Base-by-base conservation (phyloP, 1,140 invertebrate species). In the Danaus melanippus region DNA sequence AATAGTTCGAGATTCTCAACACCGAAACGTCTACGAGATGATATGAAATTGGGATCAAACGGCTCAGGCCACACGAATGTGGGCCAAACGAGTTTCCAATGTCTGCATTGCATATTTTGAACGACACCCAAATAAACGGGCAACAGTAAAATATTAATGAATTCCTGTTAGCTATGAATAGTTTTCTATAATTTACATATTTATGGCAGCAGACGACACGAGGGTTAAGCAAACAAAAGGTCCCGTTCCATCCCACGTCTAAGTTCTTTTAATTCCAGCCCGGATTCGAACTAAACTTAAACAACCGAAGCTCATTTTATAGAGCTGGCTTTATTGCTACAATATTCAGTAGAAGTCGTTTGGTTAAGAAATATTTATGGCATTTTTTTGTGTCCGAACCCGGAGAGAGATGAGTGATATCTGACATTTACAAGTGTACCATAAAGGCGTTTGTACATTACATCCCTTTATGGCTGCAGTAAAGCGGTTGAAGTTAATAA, bases 261-360 rank as follows among this genome's bases (percentile, higher is more conserved):
- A 66, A 76, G 66, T 76, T 74, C 66, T 68, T 74, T 73, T 78
- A 71, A 74, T 74, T 71, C 66, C 67, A 63, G 53, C 69, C 58
- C 62, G 60, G 66, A 64, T 50, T 50, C 65, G 66, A 73, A 77
- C 73, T 75, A 75, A 78, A 79, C 62, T 71, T 71, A 74, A 77
- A 74, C 69, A 75, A 74, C 73, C 66, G 64, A 71, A 74, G 74
- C 72, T 75, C 69, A 64, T 69, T 82, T 79, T 80, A 80, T 81
- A 74, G 69, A 73, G 69, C 62, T 68, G 50, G 53, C 62, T 83
- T 83, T 83, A 81, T 79, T 64, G 68, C 68, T 67, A 66, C 73
- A 73, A 76, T 79, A 79, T 80, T 79, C 79, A 82, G 79, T 82
- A 80, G 77, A 76, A 80, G 64, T 66, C 67, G 72, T 80, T 80